Conservation (phyloP, 2,888 invertebrate species). For the Prenolepis imparis region DNA sequence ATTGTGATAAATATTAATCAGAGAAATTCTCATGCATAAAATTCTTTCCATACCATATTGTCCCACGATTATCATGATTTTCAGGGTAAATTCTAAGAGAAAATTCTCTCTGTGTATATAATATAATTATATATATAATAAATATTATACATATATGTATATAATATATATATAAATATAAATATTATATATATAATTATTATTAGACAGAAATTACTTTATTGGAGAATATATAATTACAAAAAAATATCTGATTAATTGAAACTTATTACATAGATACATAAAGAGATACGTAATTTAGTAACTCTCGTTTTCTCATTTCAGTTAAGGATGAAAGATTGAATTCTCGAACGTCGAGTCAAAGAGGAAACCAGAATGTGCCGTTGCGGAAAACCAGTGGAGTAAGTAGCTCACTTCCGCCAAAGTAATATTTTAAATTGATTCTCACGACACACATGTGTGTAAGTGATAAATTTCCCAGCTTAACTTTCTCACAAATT, state of each 20-base stretch:
- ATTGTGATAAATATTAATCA: no score
- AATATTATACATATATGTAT: no score
- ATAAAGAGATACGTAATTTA: background rate
- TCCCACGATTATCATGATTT: no score
- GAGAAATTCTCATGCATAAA: no score
- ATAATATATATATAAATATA: no score
- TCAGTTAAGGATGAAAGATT: slow-evolving; percentile 85
- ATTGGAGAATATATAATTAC: background rate
- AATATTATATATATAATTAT: no score
- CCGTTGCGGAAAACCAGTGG: slow-evolving; percentile 84
- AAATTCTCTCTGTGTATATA: no score
- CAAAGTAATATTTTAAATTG: slow-evolving; percentile 15
- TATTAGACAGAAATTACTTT: slow-evolving; percentile 7
- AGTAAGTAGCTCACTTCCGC: slow-evolving; percentile 78
- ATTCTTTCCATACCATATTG: no score
- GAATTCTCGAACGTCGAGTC: slow-evolving; percentile 81
- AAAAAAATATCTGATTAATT: background rate
- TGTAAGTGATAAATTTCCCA: background rate
- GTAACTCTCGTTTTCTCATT: slow-evolving; percentile 59
- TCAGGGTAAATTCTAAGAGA: no score
- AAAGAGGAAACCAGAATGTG: slow-evolving; percentile 82
- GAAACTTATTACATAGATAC: background rate
- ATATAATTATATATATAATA: no score
- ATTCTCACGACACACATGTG: background rate
- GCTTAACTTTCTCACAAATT: background rate